These are phyloP conservation scores for Vicugna pacos DNA, from an alignment of 2,113 vertebrate species.

Conservation along the genomic window DNA sequence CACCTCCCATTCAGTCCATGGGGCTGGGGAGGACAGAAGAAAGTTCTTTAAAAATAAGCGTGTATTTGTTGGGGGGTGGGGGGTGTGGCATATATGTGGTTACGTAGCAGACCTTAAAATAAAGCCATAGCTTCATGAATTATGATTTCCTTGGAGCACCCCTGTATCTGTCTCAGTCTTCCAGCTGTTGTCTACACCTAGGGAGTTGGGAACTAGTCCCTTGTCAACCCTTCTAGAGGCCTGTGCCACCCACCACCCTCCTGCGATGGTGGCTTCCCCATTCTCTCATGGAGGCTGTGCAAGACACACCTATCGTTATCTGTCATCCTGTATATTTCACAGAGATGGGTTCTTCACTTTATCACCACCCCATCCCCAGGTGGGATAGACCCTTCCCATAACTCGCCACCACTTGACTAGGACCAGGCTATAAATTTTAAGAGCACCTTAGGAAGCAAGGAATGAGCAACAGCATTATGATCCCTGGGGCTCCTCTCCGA, in stretches of 20 bases:
- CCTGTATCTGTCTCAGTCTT: too few relatives aligned
- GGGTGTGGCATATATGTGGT: background rate
- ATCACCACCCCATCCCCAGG: background rate
- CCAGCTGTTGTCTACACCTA: background rate
- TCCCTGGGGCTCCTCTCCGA: background rate
- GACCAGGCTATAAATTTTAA: background rate
- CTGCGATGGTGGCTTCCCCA: background rate
- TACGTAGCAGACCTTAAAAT: background rate
- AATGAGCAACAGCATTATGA: background rate
- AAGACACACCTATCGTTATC: too few relatives aligned
- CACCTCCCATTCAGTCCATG: background rate
- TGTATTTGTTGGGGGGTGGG: too few relatives aligned
- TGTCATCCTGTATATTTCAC: too few relatives aligned
- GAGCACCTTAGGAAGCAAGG: background rate
- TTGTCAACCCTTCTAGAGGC: background rate
- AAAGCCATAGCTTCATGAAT: background rate
- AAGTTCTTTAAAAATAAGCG: background rate
- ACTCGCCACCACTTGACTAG: background rate
- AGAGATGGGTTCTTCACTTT: background rate
- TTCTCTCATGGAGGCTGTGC: too few relatives aligned
- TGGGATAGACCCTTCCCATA: background rate
- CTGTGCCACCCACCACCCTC: background rate
- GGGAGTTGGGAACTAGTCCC: background rate
- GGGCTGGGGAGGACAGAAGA: background rate
- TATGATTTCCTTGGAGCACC: background rate